phyloP scores from a whole-genome alignment of 2,113 vertebrate species.

The Callaeas wilsoni region DNA sequence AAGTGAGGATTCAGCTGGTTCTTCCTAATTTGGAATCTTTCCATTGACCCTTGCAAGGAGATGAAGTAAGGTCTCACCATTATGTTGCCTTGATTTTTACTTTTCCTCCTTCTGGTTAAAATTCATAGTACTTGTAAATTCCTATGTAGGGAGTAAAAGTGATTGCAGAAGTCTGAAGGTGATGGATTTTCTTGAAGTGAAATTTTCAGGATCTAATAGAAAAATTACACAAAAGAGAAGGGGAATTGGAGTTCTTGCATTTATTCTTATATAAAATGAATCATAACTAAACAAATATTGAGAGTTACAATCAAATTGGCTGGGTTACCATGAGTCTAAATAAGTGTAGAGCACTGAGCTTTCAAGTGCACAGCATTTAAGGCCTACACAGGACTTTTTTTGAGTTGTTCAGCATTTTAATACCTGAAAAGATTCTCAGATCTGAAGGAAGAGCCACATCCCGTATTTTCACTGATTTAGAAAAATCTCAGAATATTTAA shows the following conservation, averaged over 20 bases:
- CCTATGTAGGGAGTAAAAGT: neutral
- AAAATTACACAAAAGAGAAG: neutral
- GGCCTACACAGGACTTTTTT: neutral
- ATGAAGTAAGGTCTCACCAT: neutral
- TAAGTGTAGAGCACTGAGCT: neutral
- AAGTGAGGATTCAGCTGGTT: neutral
- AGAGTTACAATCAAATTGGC: neutral
- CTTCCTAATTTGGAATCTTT: neutral
- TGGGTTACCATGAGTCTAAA: neutral
- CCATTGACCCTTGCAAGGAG: neutral
- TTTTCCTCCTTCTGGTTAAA: neutral
- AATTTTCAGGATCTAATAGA: neutral
- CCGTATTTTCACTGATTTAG: neutral
- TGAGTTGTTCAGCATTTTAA: neutral
- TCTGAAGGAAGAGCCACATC: neutral
- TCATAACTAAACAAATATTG: neutral
- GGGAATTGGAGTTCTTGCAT: neutral
- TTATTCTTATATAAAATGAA: neutral
- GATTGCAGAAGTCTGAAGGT: neutral
- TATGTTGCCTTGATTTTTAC: neutral
- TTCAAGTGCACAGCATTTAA: neutral
- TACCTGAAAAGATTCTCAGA: neutral
- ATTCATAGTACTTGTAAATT: neutral
- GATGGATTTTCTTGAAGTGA: neutral
- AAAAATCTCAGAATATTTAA: neutral